Evolutionary conservation across 2,888 invertebrate species (phyloP), one percentile per base, ranked within the genome.

Genomic region (Hydroisotoma schaefferi): DNA sequence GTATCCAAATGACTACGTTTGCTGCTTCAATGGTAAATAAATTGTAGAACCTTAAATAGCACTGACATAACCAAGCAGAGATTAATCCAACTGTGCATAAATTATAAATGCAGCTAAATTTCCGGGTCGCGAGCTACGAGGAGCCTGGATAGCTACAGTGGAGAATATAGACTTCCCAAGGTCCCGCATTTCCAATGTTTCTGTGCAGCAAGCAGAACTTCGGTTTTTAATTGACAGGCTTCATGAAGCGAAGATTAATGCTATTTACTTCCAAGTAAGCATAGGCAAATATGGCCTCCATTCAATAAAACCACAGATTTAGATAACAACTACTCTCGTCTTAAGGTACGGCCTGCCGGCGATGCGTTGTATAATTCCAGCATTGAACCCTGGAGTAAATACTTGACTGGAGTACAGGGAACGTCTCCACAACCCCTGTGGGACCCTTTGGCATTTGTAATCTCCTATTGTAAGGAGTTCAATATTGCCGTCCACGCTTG

Each of bases 401-500:
- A 63, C 33, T 44, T 70, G 23, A 68, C 70, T 20, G 67, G 70
- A 10, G 23, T 26, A 12, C 66, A 68, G 51, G 70, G 70, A 0
- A 25, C 15, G 33, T 55, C 64, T 12, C 70, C 70, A 10, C 46
- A 3, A 43, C 66, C 66, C 5, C 22, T 55, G 1, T 70, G 68
- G 66, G 70, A 70, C 51, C 70, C 70, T 2, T 48, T 70, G 23
- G 54, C 58, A 43, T 64, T 47, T 29, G 57, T 64, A 2, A 70
- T 70, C 38, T 57, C 61, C 6, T 65, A 61, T 22, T 63, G 65
- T 15, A 62, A 68, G 40, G 48, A 44, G 3, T 52, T 38, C 40
- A 64, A 63, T 37, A 68, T 70, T 18, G 65, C 67, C 51, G 65
- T 70, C 20, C 70, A 70, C 53, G 70, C 67, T 12, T 70, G 70